These are phyloP conservation scores for Drosophila nasuta DNA, from an alignment of 1,140 invertebrate species.

Conservation along the genomic window DNA sequence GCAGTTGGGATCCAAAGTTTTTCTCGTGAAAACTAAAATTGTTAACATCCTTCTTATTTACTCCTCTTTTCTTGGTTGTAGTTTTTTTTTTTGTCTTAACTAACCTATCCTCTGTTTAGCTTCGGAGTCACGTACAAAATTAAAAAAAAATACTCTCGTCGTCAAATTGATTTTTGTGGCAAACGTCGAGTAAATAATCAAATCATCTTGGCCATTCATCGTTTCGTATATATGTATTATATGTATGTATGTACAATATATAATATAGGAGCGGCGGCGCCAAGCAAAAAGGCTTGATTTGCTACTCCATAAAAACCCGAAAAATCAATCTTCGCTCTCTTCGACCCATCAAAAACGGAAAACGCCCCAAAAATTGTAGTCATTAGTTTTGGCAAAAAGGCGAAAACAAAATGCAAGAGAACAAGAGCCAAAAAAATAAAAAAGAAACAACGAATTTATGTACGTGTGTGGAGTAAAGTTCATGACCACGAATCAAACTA, in stretches of 20 bases:
- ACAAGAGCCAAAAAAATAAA: conserved; percentile 48
- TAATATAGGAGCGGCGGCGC: conserved; percentile 51
- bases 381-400: conserved; percentile 65
- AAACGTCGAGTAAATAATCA: conserved; percentile 71
- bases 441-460: conserved; percentile 36
- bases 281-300: conserved; percentile 31
- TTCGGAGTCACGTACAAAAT: conserved; percentile 66
- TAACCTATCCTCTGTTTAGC: conserved; percentile 26
- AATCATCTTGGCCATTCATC: conserved; percentile 57
- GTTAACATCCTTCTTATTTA: not conserved
- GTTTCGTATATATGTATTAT: not conserved
- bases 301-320: conserved; percentile 22
- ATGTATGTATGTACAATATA: not conserved
- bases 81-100: conserved; percentile 19
- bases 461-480: conserved; percentile 46
- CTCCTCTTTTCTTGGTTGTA: not conserved
- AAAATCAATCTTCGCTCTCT: conserved; percentile 67
- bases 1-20: not conserved
- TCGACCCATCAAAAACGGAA: conserved; percentile 42
- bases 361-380: conserved; percentile 77
- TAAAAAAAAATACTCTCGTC: conserved; percentile 46
- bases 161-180: conserved; percentile 75
- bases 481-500: conserved; percentile 64
- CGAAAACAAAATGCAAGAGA: conserved; percentile 18
- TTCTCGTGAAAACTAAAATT: conserved; percentile 36